phyloP scores from a whole-genome alignment of 2,797 vertebrate genomes.

The Clarias fuscus region DNA sequence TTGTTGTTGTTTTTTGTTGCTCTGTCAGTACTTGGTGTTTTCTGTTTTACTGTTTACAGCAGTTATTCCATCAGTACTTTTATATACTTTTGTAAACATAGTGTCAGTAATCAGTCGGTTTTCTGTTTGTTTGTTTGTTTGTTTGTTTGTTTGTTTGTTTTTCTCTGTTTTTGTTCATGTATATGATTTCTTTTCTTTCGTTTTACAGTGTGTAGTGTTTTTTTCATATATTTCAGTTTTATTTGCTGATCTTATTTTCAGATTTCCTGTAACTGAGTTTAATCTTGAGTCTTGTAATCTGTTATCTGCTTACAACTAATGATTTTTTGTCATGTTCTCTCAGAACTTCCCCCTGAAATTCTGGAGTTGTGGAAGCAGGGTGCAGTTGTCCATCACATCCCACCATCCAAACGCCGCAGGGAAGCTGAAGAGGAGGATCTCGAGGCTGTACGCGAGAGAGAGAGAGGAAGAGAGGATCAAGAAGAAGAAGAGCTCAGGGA shows the following conservation, averaged over 20 bases:
- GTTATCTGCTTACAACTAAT: no score
- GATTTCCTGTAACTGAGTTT: neutral
- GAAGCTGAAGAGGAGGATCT: constrained; percentile 52
- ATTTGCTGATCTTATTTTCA: neutral
- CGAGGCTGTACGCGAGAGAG: constrained; percentile 50
- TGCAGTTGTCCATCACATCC: constrained; percentile 55
- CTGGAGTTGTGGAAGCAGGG: constrained; percentile 67
- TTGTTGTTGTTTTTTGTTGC: no score
- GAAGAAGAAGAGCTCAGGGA: constrained; percentile 47
- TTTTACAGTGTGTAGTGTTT: neutral
- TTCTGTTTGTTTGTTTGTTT: no score
- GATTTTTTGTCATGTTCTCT: neutral
- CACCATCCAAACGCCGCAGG: constrained; percentile 46
- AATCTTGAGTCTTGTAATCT: neutral
- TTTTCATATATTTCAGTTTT: neutral
- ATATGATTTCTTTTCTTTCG: neutral
- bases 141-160: neutral
- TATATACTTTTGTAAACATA: no score
- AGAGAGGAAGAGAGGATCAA: constrained; percentile 39
- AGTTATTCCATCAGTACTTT: no score
- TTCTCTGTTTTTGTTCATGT: neutral
- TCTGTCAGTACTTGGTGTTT: neutral
- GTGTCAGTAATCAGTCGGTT: no score
- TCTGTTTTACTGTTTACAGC: neutral
- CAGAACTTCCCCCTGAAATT: constrained; percentile 63